These are phyloP conservation scores for Hemibates koningsi DNA, from an alignment of 2,113 vertebrate genomes.

Conservation along the genomic window DNA sequence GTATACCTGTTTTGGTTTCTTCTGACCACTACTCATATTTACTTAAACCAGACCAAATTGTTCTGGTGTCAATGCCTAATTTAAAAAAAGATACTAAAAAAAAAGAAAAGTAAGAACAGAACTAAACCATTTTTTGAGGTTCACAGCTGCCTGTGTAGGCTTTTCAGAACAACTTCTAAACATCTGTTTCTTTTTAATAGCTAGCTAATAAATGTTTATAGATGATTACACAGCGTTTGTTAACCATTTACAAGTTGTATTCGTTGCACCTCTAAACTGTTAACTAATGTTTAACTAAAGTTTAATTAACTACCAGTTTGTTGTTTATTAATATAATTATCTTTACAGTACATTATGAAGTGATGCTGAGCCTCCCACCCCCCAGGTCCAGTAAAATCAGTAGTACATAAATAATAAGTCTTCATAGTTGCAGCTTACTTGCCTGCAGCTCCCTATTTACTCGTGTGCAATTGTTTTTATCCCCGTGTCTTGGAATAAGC, in stretches of 20 bases:
- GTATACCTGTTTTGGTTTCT: not conserved
- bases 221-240: not conserved
- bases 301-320: not conserved
- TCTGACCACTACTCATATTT: not conserved
- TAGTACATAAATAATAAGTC: not conserved
- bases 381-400: not conserved
- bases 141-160: not conserved
- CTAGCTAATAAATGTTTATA: not conserved
- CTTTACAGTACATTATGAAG: not conserved
- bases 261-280: not conserved
- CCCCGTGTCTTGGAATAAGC: slow-evolving; percentile 20
- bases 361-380: not conserved
- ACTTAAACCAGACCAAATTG: not conserved
- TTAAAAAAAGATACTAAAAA: not conserved
- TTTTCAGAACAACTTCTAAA: not conserved
- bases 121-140: not conserved
- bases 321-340: not conserved
- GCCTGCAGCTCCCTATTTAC: slow-evolving; percentile 9
- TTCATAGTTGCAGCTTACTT: not conserved
- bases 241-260: not conserved
- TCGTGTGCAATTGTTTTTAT: slow-evolving; percentile 18
- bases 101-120: not conserved
- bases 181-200: not conserved
- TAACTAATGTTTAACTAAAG: not conserved
- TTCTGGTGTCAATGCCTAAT: not conserved